Percentiles rank a stretch among this genome's conserved stretches.
phyloP scores from a whole-genome alignment of 2,113 vertebrate species.

The Pitta sordida region DNA sequence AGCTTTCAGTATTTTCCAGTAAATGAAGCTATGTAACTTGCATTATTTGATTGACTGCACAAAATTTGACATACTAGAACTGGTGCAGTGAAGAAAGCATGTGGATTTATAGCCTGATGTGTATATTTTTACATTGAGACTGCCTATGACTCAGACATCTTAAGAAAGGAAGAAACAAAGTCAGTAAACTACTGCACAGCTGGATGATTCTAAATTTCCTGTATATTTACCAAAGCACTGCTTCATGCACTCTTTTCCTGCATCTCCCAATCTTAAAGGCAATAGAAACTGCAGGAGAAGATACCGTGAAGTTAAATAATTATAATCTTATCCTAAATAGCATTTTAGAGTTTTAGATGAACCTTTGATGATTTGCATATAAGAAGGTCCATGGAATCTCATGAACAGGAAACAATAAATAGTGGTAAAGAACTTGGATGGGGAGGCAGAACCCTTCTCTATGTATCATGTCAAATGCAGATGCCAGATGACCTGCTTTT shows the following conservation, averaged over 20 bases:
- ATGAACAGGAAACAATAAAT: background rate
- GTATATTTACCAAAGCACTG: background rate
- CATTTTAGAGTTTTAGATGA: background rate
- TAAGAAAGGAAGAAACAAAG: conserved; percentile 34
- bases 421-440: background rate
- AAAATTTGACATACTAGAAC: conserved; percentile 7
- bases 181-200: background rate
- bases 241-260: background rate
- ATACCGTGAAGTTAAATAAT: background rate
- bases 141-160: background rate
- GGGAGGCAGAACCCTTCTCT: background rate
- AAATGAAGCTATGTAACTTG: conserved; percentile 21
- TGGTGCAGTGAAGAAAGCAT: background rate
- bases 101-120: background rate
- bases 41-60: conserved; percentile 23
- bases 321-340: background rate
- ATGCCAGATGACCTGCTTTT: background rate
- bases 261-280: background rate
- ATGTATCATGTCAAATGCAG: background rate
- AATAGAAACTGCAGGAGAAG: background rate
- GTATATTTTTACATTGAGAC: conserved; percentile 4
- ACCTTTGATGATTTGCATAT: background rate
- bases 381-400: background rate
- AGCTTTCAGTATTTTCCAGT: background rate
- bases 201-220: conserved; percentile 22